Evolutionary conservation across 2,797 vertebrate species (phyloP).

Genomic region (Mycteria americana): DNA sequence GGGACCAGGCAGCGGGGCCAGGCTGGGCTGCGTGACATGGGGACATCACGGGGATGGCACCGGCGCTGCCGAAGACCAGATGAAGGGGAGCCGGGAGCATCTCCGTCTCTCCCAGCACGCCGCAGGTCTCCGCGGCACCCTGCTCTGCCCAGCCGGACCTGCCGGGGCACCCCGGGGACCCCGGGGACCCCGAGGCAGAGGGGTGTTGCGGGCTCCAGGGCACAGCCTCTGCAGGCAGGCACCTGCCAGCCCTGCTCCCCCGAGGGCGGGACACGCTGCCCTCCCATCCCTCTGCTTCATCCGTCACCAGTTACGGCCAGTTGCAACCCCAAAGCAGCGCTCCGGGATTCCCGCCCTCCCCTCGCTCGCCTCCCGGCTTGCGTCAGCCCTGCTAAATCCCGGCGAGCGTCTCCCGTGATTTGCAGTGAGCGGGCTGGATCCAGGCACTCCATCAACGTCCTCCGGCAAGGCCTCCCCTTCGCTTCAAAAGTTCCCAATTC

Average conservation of each 20-base stretch:
- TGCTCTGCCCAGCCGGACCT: background rate
- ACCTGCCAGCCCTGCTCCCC: background rate
- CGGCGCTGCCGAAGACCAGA: background rate
- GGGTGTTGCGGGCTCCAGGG: background rate
- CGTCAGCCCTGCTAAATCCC: background rate
- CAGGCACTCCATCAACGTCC: background rate
- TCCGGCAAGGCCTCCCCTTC: background rate
- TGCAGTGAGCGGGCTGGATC: background rate
- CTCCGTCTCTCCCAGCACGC: background rate
- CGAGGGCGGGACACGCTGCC: background rate
- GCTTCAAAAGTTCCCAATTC: background rate
- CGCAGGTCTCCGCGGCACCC: background rate
- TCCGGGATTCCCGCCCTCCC: background rate
- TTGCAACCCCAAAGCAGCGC: background rate
- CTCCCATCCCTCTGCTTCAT: background rate
- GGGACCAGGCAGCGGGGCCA: background rate
- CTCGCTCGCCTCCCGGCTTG: background rate
- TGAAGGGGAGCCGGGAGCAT: background rate
- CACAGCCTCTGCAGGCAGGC: background rate
- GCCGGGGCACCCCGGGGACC: rapidly evolving
- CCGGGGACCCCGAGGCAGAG: background rate
- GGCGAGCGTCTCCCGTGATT: rapidly evolving
- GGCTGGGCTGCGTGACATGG: background rate
- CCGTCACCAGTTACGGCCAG: rapidly evolving
- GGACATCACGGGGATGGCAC: background rate